A percentile compares a stretch with the other conserved stretches of the same genome.
phyloP scores from a whole-genome alignment of 2,797 vertebrate species.

The Calcarius lapponicus region DNA sequence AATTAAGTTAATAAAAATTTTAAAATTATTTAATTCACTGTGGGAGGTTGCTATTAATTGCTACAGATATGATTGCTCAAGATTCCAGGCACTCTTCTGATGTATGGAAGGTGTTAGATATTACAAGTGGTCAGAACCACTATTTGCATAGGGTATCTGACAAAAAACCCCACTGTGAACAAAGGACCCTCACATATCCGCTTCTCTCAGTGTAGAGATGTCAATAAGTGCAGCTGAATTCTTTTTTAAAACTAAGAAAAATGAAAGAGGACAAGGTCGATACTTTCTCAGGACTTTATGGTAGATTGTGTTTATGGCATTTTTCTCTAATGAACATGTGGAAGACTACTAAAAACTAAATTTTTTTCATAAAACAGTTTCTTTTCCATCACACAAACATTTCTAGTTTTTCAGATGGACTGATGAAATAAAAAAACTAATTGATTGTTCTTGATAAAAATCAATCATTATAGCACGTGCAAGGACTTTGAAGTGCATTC shows the following conservation, averaged over 20 bases:
- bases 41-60: not conserved
- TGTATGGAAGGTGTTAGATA: not conserved
- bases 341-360: not conserved
- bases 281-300: not conserved
- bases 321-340: not conserved
- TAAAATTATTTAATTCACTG: fast-evolving
- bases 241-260: not conserved
- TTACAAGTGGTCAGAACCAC: not conserved
- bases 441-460: not conserved
- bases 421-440: not conserved
- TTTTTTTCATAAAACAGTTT: not conserved
- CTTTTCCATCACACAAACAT: not conserved
- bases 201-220: not conserved
- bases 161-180: not conserved
- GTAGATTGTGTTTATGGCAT: not conserved
- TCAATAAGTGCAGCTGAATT: not conserved
- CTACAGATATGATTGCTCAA: not conserved
- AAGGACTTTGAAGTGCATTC: not conserved
- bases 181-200: not conserved
- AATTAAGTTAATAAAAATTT: not conserved
- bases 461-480: not conserved
- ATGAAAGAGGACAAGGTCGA: not conserved
- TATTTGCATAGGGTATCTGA: not conserved
- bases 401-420: not conserved
- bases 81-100: not conserved